Base-by-base conservation (phyloP, 2,888 invertebrate species). In the Himalopsyche anomala region DNA sequence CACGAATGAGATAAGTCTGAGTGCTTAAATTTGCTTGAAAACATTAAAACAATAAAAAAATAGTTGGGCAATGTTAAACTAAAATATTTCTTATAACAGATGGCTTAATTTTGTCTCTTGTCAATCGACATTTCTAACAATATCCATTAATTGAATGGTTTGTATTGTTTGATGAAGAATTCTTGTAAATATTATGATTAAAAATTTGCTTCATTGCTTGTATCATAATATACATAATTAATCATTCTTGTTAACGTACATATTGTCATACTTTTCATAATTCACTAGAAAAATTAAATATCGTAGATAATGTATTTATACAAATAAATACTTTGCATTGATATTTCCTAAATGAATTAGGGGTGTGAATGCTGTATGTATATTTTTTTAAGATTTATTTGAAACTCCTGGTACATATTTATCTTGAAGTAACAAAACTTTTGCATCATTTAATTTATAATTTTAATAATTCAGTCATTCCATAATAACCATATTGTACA, bases 181-280 rank as follows among this genome's bases (percentile, higher is more conserved):
- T 2, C 62, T 19, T 74, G 74, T 74, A 74, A 74, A 74, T 74
- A 74, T 28, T 15, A 51, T 15, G 12, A 51, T 51, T 2, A 36
- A 62, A 74, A 74, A 74, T 74, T 28, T 74, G 36, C 15, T 38
- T 36, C 5, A 74, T 74, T 36, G 74, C 74, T 74, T 74, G 74
- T 38, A 12, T 36, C 12, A 36, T 74, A 12, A 74, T 19, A 74
- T 51, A 45, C 9, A 28, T 38, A 74, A 12, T 15, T 38, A 36
- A 74, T 74, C 38, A 36, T 74, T 9, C 74, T 74, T 74, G 38
- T 74, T 38, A 74, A 74, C 38, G 36, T 74, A 28, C 28, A 28
- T 28, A 36, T 36, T 36, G 15, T 74, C 74, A 74, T 74, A 36
- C 36, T 74, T 12, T 36, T 38, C 36, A 15, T 74, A 38, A 74